Conservation (phyloP, 2,888 invertebrate species). For the Tricholauxania praeusta region DNA sequence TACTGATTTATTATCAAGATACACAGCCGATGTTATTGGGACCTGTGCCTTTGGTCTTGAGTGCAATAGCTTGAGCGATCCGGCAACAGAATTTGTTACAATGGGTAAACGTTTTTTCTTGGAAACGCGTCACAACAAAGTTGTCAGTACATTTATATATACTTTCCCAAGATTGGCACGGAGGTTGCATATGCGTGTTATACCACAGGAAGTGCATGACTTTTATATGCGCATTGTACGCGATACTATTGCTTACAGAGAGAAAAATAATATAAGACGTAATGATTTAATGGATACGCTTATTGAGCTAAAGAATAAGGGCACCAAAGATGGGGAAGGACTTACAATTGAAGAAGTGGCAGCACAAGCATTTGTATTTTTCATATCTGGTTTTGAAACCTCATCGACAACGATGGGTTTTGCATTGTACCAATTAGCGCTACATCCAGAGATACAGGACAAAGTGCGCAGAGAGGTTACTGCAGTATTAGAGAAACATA, state of each 20-base stretch:
- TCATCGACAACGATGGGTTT: conserved; percentile 69
- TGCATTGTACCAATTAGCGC: conserved; percentile 69
- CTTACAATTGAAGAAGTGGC: conserved; percentile 67
- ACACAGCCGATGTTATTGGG: conserved; percentile 68
- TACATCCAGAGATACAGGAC: conserved; percentile 67
- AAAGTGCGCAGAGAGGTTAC: conserved; percentile 67
- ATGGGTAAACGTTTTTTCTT: conserved; percentile 49
- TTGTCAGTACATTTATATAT: conserved; percentile 38
- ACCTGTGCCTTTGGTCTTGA: conserved; percentile 67
- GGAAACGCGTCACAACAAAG: conserved; percentile 32
- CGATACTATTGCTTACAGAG: conserved; percentile 64
- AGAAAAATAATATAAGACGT: conserved; percentile 59
- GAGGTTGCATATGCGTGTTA: conserved; percentile 42
- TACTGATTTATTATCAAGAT: conserved; percentile 56
- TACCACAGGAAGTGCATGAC: conserved; percentile 52
- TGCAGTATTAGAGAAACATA: conserved; percentile 58
- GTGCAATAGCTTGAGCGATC: conserved; percentile 62
- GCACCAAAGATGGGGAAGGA: conserved; percentile 31
- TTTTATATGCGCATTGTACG: conserved; percentile 61
- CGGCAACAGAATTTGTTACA: conserved; percentile 57
- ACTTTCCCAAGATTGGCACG: conserved; percentile 46
- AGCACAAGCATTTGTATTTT: conserved; percentile 71
- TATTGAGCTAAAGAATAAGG: conserved; percentile 62
- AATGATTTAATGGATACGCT: conserved; percentile 70
- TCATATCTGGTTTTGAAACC: conserved; percentile 71